A percentile compares a stretch with the other conserved stretches of the same genome.
Conservation (phyloP, 2,113 vertebrate species). For the Oryzias melastigma region DNA sequence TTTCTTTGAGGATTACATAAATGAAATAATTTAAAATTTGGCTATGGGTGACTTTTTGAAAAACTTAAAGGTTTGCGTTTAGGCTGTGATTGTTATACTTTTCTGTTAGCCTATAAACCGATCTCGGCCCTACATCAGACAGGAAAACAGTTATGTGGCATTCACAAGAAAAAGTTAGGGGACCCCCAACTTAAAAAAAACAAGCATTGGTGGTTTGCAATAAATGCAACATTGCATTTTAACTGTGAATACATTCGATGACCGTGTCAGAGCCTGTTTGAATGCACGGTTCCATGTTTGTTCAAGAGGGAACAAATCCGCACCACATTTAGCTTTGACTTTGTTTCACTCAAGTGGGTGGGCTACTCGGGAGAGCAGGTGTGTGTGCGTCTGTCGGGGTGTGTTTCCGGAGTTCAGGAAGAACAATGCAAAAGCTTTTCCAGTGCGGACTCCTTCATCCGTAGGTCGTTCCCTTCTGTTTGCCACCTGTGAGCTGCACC, state of each 20-base stretch:
- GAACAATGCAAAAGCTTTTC: conserved; percentile 26
- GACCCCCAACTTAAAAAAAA: conserved; percentile 24
- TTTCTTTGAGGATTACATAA: too few relatives aligned
- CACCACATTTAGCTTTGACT: neutral
- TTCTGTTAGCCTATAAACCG: too few relatives aligned
- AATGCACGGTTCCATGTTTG: neutral
- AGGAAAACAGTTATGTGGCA: too few relatives aligned
- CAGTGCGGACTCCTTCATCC: conserved; percentile 15
- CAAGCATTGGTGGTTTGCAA: conserved; percentile 34
- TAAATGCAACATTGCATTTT: conserved; percentile 29
- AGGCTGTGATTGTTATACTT: too few relatives aligned
- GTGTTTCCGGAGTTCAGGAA: conserved; percentile 13
- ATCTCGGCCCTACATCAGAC: too few relatives aligned
- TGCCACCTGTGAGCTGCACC: conserved; percentile 29
- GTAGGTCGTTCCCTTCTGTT: conserved; percentile 10
- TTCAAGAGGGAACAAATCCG: conserved; percentile 1
- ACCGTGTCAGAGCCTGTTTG: neutral
- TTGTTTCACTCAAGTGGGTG: conserved; percentile 1
- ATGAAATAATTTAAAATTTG: too few relatives aligned
- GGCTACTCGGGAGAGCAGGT: conserved; percentile 14
- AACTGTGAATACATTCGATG: conserved; percentile 40
- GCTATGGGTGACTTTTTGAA: too few relatives aligned
- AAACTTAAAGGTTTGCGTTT: too few relatives aligned
- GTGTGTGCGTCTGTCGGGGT: conserved; percentile 8
- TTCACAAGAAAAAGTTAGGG: too few relatives aligned